phyloP scores from a whole-genome alignment of 2,113 vertebrate species.

The Puffinus mauretanicus region DNA sequence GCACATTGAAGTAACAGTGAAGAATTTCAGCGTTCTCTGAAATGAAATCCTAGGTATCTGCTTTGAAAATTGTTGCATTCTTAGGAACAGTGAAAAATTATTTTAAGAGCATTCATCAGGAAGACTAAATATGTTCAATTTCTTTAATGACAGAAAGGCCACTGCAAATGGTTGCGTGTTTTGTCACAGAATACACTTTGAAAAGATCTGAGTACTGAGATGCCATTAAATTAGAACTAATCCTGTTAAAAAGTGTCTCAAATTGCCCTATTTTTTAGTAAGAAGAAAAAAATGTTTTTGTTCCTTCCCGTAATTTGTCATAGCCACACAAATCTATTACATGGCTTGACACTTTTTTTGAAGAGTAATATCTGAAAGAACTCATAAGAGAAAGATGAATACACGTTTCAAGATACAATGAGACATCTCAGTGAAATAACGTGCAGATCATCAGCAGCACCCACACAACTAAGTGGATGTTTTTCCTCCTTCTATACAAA shows the following conservation, averaged over 20 bases:
- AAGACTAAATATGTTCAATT: slow-evolving; percentile 2
- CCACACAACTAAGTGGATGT: background rate
- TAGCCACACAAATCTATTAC: slow-evolving; percentile 37
- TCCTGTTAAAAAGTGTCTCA: background rate
- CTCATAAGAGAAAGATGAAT: slow-evolving; percentile 20
- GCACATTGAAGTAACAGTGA: background rate
- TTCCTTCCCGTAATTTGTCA: slow-evolving; percentile 53
- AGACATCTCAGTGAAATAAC: background rate
- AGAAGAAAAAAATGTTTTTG: slow-evolving; percentile 30
- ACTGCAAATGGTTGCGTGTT: background rate
- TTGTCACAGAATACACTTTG: background rate
- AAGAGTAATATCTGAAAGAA: slow-evolving; percentile 46
- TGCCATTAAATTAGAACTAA: slow-evolving; percentile 9
- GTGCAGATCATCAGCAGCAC: background rate
- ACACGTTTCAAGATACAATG: background rate
- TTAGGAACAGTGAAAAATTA: background rate
- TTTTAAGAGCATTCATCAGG: background rate
- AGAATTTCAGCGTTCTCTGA: background rate
- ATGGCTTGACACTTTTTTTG: slow-evolving; percentile 37
- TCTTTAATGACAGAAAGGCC: background rate
- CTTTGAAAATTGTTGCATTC: background rate
- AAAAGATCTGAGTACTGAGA: slow-evolving; percentile 13
- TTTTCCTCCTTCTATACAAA: background rate
- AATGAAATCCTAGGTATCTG: background rate
- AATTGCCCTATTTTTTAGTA: slow-evolving; percentile 5